Percentiles rank a stretch among this genome's conserved stretches.
Conservation (phyloP, 2,888 invertebrate genomes). For the Heliconius erato region DNA sequence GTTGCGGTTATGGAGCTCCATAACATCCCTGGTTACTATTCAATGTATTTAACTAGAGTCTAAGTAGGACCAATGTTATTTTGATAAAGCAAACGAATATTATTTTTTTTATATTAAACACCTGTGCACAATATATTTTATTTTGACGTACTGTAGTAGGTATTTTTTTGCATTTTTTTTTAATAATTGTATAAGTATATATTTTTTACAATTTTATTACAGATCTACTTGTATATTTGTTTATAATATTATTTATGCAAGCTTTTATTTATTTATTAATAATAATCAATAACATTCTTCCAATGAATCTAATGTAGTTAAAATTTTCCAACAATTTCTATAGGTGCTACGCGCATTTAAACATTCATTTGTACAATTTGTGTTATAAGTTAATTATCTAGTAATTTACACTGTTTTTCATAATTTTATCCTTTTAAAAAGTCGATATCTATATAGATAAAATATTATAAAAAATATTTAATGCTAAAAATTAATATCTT, state of each 20-base stretch:
- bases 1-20: background rate
- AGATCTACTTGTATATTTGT: background rate
- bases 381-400: background rate
- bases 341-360: background rate
- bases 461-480: background rate
- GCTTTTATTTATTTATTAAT: conserved; percentile 13
- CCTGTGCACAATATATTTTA: conserved; percentile 7
- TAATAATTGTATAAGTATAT: background rate
- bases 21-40: background rate
- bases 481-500: background rate
- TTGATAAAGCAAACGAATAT: background rate
- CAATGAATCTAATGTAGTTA: background rate
- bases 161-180: conserved; percentile 24
- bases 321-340: background rate
- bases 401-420: background rate
- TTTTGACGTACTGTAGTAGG: background rate
- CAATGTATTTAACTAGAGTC: background rate
- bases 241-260: background rate
- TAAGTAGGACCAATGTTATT: conserved; percentile 26
- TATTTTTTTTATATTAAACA: background rate
- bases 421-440: no score
- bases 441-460: no score
- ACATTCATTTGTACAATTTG: background rate
- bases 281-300: background rate
- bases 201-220: conserved; percentile 20